Percentiles rank a stretch among this genome's conserved stretches.
These are phyloP conservation scores for Noctua janthina DNA, from an alignment of 2,888 invertebrate species.

Conservation along the genomic window DNA sequence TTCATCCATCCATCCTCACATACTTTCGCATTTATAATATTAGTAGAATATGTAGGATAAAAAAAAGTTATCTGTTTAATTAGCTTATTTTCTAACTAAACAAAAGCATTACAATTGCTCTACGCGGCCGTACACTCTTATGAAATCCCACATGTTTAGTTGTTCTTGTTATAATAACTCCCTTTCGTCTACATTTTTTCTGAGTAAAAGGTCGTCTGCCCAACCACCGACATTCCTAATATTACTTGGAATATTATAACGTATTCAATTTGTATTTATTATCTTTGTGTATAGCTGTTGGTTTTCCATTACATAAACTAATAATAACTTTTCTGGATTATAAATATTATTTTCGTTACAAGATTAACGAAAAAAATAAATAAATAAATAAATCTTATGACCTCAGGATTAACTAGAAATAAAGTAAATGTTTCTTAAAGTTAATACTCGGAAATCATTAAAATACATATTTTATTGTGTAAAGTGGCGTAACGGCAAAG, in stretches of 20 bases:
- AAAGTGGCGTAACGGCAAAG: slow-evolving; percentile 61
- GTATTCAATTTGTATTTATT: slow-evolving; percentile 1
- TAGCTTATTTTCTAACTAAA: background rate
- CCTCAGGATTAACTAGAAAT: background rate
- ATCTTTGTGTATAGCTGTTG: background rate
- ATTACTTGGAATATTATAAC: background rate
- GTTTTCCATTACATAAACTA: background rate
- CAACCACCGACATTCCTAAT: background rate
- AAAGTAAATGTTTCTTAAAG: slow-evolving; percentile 22
- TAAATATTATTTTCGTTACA: no score
- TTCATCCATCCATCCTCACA: no score
- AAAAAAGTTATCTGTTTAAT: background rate
- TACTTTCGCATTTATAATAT: no score
- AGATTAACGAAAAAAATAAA: background rate
- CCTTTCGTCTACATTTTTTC: background rate
- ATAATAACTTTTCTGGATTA: background rate
- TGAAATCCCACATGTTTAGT: background rate
- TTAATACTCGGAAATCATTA: slow-evolving; percentile 33
- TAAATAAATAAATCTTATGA: background rate
- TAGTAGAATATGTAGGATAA: background rate
- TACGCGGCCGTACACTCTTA: no score
- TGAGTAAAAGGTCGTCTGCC: background rate
- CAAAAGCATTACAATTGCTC: background rate
- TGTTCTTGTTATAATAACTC: background rate
- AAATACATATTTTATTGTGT: slow-evolving; percentile 58